Evolutionary conservation across 2,113 vertebrate genomes (phyloP).

Genomic region (Eublepharis macularius): DNA sequence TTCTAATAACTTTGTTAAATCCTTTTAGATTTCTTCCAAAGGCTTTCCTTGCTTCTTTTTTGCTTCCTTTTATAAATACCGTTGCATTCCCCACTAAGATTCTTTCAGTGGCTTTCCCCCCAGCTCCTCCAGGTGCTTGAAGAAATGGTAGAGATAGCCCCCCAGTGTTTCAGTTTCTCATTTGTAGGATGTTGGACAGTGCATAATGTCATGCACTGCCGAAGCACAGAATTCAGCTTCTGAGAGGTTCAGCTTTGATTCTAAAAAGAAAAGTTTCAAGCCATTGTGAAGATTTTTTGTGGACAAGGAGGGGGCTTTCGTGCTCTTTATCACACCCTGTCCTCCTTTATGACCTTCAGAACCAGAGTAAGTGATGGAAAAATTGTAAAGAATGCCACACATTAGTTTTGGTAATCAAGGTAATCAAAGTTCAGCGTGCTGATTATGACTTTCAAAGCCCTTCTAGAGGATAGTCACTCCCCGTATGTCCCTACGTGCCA

Average conservation of each 20-base stretch:
- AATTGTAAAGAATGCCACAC: neutral
- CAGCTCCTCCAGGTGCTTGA: neutral
- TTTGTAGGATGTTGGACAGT: neutral
- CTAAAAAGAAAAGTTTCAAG: neutral
- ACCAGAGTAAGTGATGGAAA: neutral
- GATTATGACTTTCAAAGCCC: no score
- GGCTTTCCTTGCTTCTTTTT: neutral
- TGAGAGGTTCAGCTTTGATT: neutral
- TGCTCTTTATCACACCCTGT: neutral
- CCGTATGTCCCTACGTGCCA: no score
- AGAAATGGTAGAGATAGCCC: neutral
- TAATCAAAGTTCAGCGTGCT: no score
- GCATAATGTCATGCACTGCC: neutral
- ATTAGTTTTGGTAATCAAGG: no score
- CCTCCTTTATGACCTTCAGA: neutral
- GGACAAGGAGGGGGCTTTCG: neutral
- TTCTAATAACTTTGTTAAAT: neutral
- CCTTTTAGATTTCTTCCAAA: constrained; percentile 1
- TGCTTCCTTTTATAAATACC: neutral
- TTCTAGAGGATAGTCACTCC: no score
- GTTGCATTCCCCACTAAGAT: neutral
- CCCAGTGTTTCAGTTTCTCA: neutral
- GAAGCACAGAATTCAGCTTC: no score
- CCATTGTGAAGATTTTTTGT: neutral
- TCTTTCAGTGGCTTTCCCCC: no score